Evolutionary conservation across 2,888 invertebrate species (phyloP).

Genomic region (Steinernema hermaphroditum): DNA sequence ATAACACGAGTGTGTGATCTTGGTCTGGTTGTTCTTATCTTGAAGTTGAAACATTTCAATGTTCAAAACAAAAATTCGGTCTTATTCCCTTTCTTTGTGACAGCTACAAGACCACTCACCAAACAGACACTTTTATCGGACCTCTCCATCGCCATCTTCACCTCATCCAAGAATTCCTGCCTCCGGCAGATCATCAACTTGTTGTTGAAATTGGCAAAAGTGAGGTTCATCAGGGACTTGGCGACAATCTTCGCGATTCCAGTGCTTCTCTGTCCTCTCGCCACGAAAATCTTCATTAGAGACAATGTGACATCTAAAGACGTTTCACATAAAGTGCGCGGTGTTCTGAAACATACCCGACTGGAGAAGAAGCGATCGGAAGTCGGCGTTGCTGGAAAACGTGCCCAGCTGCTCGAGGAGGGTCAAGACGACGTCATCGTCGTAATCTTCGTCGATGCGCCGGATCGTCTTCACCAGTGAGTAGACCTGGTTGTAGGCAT

Average conservation of each 20-base stretch:
- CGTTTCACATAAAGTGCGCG: neutral
- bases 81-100: no score
- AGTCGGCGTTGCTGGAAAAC: neutral
- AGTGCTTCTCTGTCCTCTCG: neutral
- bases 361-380: neutral
- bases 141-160: neutral
- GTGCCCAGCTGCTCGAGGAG: slow-evolving; percentile 5
- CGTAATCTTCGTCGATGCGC: neutral
- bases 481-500: neutral
- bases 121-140: neutral
- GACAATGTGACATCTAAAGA: neutral
- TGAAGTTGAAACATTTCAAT: no score
- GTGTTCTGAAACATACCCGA: neutral
- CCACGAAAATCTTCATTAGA: neutral
- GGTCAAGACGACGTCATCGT: neutral
- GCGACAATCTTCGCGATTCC: neutral
- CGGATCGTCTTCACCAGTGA: neutral
- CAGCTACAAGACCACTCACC: neutral
- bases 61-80: no score
- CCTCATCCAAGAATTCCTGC: neutral
- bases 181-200: neutral
- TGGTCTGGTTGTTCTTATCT: no score
- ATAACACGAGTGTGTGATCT: no score
- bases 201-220: neutral
- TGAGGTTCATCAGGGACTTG: neutral